Conservation (phyloP, 1,140 invertebrate genomes). For the Triops cancriformis region DNA sequence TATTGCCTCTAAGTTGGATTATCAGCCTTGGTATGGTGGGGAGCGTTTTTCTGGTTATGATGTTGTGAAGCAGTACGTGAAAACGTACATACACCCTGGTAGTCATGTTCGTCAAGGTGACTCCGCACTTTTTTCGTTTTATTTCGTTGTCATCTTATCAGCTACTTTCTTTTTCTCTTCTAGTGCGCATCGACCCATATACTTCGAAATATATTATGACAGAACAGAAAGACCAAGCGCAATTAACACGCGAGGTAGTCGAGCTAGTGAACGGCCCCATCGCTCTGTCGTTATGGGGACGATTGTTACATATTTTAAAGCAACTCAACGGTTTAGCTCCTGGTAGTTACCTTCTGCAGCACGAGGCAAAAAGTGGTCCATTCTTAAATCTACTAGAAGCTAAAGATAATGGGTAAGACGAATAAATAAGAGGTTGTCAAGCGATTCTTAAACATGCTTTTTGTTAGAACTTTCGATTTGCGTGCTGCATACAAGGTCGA, state of each 20-base stretch:
- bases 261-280: neutral
- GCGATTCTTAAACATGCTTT: neutral
- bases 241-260: neutral
- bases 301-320: neutral
- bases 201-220: neutral
- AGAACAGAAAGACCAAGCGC: neutral
- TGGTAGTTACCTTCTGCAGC: neutral
- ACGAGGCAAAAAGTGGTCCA: neutral
- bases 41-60: neutral
- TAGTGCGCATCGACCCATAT: neutral
- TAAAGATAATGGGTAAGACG: neutral
- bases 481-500: neutral
- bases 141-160: neutral
- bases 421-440: neutral
- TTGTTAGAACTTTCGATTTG: neutral
- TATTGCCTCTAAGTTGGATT: neutral
- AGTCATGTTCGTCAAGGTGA: neutral
- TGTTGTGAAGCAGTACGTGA: neutral
- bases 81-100: neutral
- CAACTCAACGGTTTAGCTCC: neutral
- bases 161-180: neutral
- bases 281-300: neutral
- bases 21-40: neutral
- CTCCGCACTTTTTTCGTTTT: neutral
- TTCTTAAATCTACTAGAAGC: neutral